Conservation (phyloP, 2,888 invertebrate genomes). For the Heterodera filipjevi region DNA sequence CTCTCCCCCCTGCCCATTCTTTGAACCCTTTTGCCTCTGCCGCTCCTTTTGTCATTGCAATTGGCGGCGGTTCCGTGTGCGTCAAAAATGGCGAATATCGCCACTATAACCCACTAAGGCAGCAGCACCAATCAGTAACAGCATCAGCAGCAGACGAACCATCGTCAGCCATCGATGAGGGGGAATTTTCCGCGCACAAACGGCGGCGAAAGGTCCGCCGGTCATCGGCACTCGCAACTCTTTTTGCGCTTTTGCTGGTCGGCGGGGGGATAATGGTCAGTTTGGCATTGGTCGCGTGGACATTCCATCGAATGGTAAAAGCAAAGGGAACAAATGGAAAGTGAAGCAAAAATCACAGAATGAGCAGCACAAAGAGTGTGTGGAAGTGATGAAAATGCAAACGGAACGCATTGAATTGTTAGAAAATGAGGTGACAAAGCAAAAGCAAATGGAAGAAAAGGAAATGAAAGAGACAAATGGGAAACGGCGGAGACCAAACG, state of each 20-base stretch:
- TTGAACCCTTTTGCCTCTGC: not conserved
- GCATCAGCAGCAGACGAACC: not conserved
- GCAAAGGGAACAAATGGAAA: not conserved
- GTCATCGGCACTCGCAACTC: not conserved
- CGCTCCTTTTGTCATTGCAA: not conserved
- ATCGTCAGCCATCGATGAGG: not conserved
- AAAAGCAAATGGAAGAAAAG: not conserved
- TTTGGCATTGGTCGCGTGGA: not conserved
- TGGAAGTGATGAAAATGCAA: not conserved
- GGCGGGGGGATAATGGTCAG: not conserved
- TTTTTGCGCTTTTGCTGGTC: not conserved
- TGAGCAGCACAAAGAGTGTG: not conserved
- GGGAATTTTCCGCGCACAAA: not conserved
- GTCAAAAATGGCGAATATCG: not conserved
- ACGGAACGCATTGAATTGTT: not conserved
- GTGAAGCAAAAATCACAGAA: not conserved
- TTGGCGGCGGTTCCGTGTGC: not conserved
- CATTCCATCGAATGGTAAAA: not conserved
- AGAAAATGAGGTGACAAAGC: not conserved
- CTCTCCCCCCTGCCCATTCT: not conserved
- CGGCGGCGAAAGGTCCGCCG: not conserved
- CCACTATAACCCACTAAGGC: not conserved
- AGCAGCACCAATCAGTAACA: not conserved
- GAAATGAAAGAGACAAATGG: not conserved
- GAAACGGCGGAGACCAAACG: not conserved